These are phyloP conservation scores for Netta rufina DNA, from an alignment of 2,797 vertebrate species.

Conservation along the genomic window DNA sequence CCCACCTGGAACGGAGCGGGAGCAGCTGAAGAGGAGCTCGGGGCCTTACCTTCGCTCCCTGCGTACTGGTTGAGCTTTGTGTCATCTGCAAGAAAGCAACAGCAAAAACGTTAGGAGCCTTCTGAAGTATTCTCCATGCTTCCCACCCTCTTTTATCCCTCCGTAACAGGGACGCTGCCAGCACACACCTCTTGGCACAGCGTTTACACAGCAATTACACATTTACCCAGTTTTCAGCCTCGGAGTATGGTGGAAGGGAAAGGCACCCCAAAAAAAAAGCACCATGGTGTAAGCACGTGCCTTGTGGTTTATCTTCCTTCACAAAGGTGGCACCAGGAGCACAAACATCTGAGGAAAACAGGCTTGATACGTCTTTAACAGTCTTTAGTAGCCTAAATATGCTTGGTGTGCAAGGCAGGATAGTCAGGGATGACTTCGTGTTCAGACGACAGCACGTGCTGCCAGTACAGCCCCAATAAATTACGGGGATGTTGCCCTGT, in stretches of 20 bases:
- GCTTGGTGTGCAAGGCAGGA: accelerated
- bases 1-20: accelerated
- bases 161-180: accelerated
- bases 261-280: not conserved
- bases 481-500: accelerated
- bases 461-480: not conserved
- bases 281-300: accelerated
- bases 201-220: not conserved
- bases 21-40: not conserved
- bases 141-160: not conserved
- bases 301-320: not conserved
- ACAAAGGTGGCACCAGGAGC: not conserved
- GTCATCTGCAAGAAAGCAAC: slow-evolving; percentile 77
- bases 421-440: accelerated
- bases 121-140: accelerated
- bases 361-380: accelerated
- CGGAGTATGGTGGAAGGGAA: not conserved
- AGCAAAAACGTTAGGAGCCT: not conserved
- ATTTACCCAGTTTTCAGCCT: not conserved
- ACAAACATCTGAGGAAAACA: not conserved
- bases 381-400: accelerated
- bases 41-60: slow-evolving; percentile 82
- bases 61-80: slow-evolving; percentile 81
- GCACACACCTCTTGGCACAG: not conserved
- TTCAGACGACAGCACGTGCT: accelerated